phyloP scores from a whole-genome alignment of 1,140 invertebrate genomes.

The Brachionus manjavacas region DNA sequence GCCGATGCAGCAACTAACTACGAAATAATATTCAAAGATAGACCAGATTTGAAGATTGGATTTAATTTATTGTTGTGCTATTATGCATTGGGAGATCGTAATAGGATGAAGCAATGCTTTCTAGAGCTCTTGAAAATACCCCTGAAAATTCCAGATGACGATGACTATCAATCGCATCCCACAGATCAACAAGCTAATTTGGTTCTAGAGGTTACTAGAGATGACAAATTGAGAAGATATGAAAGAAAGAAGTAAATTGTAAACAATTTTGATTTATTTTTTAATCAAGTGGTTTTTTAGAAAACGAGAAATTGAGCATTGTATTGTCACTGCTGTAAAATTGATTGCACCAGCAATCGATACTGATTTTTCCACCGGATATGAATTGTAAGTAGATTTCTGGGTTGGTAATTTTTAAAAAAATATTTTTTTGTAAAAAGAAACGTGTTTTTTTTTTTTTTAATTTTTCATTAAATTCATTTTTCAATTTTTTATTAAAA shows the following conservation, averaged over 20 bases:
- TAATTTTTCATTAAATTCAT: too few species aligned
- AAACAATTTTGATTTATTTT: neutral
- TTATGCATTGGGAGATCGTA: constrained; percentile 82
- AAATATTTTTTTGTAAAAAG: too few species aligned
- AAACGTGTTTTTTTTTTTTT: too few species aligned
- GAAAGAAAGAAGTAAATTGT: constrained; percentile 65
- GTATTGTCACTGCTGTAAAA: constrained; percentile 82
- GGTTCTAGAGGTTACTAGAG: constrained; percentile 71
- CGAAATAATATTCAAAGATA: constrained; percentile 94
- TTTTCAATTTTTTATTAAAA: neutral
- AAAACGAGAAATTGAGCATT: constrained; percentile 73
- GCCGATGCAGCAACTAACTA: constrained; percentile 90
- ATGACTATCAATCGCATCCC: constrained; percentile 65
- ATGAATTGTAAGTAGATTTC: constrained; percentile 58
- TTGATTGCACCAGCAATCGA: constrained; percentile 80
- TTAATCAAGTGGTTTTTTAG: constrained; percentile 42
- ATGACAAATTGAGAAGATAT: constrained; percentile 71
- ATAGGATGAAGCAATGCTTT: constrained; percentile 89
- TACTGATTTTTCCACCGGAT: constrained; percentile 70
- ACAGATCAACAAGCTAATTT: constrained; percentile 67
- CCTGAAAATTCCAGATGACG: constrained; percentile 74
- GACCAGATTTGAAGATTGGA: constrained; percentile 77
- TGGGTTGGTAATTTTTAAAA: neutral
- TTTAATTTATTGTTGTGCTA: constrained; percentile 87
- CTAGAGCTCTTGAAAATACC: constrained; percentile 81